phyloP scores from a whole-genome alignment of 2,888 invertebrate genomes.

The Trichogramma dendrolimi region DNA sequence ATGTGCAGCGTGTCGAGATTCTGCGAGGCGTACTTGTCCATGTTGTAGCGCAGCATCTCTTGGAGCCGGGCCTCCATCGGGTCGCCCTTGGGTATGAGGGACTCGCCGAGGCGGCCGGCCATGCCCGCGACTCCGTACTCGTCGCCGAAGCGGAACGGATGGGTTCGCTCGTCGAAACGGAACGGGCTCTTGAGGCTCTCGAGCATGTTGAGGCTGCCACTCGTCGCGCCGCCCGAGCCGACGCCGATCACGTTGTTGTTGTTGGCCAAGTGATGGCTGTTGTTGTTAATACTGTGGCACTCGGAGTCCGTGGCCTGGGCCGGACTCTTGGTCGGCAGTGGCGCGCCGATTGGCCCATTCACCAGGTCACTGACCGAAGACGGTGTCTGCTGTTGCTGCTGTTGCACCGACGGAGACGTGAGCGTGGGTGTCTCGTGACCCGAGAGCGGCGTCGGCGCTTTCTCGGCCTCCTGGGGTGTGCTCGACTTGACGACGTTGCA shows the following conservation, averaged over 20 bases:
- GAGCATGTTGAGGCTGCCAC: constrained; percentile 52
- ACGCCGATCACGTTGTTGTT: constrained; percentile 53
- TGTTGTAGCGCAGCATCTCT: constrained; percentile 90
- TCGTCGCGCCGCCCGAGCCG: constrained; percentile 51
- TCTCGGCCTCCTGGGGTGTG: constrained; percentile 46
- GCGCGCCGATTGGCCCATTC: constrained; percentile 12
- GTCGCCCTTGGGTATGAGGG: constrained; percentile 86
- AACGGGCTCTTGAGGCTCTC: constrained; percentile 65
- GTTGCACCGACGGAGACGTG: constrained; percentile 6
- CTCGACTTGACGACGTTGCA: constrained; percentile 48
- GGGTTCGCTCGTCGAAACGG: constrained; percentile 76
- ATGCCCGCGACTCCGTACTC: constrained; percentile 79
- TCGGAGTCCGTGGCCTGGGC: constrained; percentile 46
- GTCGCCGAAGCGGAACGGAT: constrained; percentile 79
- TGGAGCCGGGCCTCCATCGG: constrained; percentile 91
- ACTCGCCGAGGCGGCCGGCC: constrained; percentile 81
- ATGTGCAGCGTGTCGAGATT: constrained; percentile 93
- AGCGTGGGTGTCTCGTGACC: constrained; percentile 56
- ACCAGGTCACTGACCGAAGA: too few relatives aligned
- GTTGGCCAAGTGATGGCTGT: constrained; percentile 53
- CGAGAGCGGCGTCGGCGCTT: constrained; percentile 53
- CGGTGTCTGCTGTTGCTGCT: constrained; percentile 53
- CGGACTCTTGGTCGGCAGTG: constrained; percentile 48
- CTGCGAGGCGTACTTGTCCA: constrained; percentile 92
- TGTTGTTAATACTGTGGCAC: constrained; percentile 52